Percentiles rank a stretch among this genome's conserved stretches.
phyloP scores from a whole-genome alignment of 2,113 vertebrate species.

The Rhizomys pruinosus region DNA sequence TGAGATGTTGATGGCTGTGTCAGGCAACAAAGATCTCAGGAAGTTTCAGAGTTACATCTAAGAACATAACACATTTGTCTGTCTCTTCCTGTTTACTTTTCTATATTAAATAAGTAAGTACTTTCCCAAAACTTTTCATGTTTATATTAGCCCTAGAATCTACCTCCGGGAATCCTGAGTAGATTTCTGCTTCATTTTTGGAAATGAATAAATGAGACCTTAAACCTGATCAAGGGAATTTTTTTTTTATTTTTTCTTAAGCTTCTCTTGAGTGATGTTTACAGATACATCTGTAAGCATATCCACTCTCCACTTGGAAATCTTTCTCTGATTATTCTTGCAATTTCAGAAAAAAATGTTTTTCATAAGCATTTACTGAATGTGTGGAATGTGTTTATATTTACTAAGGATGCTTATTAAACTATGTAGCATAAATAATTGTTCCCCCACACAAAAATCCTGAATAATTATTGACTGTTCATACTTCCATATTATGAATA shows the following conservation, averaged over 20 bases:
- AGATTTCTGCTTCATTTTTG: slow-evolving; percentile 6
- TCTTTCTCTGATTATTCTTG: not conserved
- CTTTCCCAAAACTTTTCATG: not conserved
- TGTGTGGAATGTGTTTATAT: not conserved
- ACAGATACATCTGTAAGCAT: not conserved
- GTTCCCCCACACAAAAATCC: not conserved
- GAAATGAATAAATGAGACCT: slow-evolving; percentile 35
- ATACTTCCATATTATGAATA: not conserved
- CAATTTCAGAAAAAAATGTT: slow-evolving; percentile 16
- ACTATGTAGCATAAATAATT: not conserved
- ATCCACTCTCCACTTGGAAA: not conserved
- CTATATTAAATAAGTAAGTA: not conserved
- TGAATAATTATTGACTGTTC: not conserved
- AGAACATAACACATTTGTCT: not conserved
- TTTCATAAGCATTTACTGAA: not conserved
- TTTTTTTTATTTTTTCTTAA: slow-evolving; percentile 22
- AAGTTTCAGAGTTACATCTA: not conserved
- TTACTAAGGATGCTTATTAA: not conserved
- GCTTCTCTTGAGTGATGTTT: slow-evolving; percentile 11
- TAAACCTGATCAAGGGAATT: not conserved
- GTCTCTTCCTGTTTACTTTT: not conserved
- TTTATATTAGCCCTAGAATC: not conserved
- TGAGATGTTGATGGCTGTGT: not conserved
- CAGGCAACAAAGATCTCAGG: not conserved
- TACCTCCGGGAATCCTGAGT: not conserved